phyloP scores from a whole-genome alignment of 2,113 vertebrate species.

The Lepidothrix coronata region DNA sequence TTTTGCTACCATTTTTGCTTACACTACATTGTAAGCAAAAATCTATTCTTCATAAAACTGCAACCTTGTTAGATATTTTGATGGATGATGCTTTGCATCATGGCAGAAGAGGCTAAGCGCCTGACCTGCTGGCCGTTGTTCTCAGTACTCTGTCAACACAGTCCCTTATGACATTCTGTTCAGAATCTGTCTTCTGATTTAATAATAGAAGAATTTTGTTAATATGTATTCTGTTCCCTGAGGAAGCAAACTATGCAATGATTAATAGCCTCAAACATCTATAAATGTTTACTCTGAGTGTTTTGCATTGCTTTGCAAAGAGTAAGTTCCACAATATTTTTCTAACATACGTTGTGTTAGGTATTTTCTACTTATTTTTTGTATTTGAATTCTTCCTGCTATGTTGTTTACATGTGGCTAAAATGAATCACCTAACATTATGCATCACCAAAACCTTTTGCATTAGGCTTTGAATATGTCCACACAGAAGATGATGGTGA shows the following conservation, averaged over 20 bases:
- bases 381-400: neutral
- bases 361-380: neutral
- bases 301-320: neutral
- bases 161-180: neutral
- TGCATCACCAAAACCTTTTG: neutral
- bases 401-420: neutral
- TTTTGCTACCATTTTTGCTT: too few relatives aligned
- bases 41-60: neutral
- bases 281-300: neutral
- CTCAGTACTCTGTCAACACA: neutral
- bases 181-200: conserved; percentile 24
- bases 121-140: neutral
- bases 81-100: neutral
- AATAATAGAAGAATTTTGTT: conserved; percentile 31
- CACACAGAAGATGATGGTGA: neutral
- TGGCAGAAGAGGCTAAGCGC: neutral
- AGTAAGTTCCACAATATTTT: neutral
- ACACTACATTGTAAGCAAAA: neutral
- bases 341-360: neutral
- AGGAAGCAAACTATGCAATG: neutral
- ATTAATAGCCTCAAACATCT: conserved; percentile 1
- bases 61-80: neutral
- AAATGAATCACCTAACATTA: neutral
- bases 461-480: neutral
- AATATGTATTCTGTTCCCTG: neutral